These are phyloP conservation scores for Anticlea derivata DNA, from an alignment of 2,888 invertebrate species.

Conservation along the genomic window DNA sequence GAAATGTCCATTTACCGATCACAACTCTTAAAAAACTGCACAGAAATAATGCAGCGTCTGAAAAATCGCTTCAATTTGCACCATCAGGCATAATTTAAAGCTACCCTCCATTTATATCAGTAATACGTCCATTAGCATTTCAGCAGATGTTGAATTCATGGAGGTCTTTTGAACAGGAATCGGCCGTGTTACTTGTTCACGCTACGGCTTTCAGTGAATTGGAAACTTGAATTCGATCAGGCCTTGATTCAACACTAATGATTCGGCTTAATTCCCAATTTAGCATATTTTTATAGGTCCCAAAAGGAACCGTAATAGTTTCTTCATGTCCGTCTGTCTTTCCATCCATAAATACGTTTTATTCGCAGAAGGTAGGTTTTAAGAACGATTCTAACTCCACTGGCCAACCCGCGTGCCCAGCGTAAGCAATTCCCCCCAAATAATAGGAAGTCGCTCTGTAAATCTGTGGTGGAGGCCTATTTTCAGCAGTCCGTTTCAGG, in stretches of 20 bases:
- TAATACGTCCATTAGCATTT: conserved; percentile 31
- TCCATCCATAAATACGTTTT: too few species aligned
- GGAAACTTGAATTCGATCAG: conserved; percentile 44
- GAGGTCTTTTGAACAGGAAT: conserved; percentile 25
- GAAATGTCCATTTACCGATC: too few species aligned
- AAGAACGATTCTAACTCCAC: too few species aligned
- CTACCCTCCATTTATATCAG: conserved; percentile 27
- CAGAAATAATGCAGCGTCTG: conserved; percentile 16
- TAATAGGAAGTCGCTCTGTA: too few species aligned
- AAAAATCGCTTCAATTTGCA: conserved; percentile 27
- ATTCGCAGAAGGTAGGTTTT: too few species aligned
- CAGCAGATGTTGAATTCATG: conserved; percentile 27
- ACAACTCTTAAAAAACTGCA: neutral
- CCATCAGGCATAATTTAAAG: conserved; percentile 23
- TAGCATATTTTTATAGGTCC: too few species aligned
- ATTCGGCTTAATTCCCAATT: neutral
- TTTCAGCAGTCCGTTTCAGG: too few species aligned
- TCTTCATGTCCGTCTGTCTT: too few species aligned
- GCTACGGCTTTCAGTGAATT: conserved; percentile 47
- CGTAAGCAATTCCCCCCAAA: too few species aligned
- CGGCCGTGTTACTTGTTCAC: conserved; percentile 33
- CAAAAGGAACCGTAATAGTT: too few species aligned
- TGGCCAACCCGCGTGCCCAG: too few species aligned
- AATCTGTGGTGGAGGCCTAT: too few species aligned
- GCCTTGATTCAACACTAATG: neutral